Base-by-base conservation (phyloP, 2,797 vertebrate species). In the Nasua narica region DNA sequence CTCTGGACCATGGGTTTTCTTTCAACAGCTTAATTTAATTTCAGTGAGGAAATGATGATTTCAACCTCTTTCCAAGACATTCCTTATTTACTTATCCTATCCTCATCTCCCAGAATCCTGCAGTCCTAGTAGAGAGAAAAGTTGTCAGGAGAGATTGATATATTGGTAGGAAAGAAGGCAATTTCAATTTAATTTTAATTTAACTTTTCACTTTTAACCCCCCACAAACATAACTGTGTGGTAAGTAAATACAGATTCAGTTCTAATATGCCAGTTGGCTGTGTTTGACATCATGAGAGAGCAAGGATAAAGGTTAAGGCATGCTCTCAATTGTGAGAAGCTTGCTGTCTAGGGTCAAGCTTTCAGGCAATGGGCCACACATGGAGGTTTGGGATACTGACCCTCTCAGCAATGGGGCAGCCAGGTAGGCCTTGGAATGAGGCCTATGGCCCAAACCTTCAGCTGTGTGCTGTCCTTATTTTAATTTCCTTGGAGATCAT, bases 21-120 rank as follows among this genome's bases (percentile, higher is more conserved):
- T 88, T 92, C 52, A 91, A 85, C n/a, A 88, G 29, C 16, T 65
- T 90, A 74, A 96, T 67, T 97, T 86, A 85, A 88, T 97, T 90
- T 92, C 54, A 79, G 8, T 32, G 27, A 93, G 32, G 72, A 92
- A 84, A 50, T 83, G n/a, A 48, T 70, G 21, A 89, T 91, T 90
- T 93, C 58, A 62, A 8, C 23, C 6, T 32, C 18, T 37, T 87
- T 94, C 40, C 74, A 91, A 83, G 54, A 83, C 10, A 94, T 35
- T 91, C 25, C 25, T 86, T 69, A 89, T 70, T 89, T 70, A 43
- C 15, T 89, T 46, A 46, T 46, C 27, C 19, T 27, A 72, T 14
- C 32, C 21, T 69, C 10, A 65, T 60, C 29, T 65, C 37, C n/a
- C 70, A 94, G 32, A 92, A 74, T 70, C 46, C 16, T 62, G 25